Conservation (phyloP, 1,140 invertebrate genomes). For the Trichonephila clavipes region DNA sequence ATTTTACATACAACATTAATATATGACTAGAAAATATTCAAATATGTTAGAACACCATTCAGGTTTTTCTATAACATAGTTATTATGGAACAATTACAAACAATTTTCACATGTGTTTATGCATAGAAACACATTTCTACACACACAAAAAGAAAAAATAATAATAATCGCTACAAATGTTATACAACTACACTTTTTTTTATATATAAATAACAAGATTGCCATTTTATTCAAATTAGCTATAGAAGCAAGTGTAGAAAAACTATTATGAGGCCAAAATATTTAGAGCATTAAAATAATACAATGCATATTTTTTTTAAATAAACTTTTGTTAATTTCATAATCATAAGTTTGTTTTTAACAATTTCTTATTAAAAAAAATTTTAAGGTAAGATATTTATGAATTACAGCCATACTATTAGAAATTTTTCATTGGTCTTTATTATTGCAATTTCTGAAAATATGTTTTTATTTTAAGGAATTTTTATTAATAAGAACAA, state of each 20-base stretch:
- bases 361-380: too few relatives aligned
- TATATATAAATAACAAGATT: not conserved
- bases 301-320: too few relatives aligned
- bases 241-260: slow-evolving; percentile 2
- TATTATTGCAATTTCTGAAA: too few relatives aligned
- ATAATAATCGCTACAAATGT: not conserved
- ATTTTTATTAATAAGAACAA: too few relatives aligned
- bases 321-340: not conserved
- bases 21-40: slow-evolving; percentile 61
- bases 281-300: not conserved
- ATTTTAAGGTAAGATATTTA: too few relatives aligned
- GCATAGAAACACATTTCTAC: not conserved
- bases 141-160: not conserved
- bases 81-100: not conserved
- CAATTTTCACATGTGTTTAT: not conserved
- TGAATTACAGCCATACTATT: too few relatives aligned
- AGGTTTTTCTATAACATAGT: slow-evolving; percentile 4
- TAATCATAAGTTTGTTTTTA: too few relatives aligned
- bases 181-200: not conserved
- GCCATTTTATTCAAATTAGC: not conserved
- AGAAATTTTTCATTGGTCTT: too few relatives aligned
- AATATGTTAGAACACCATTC: slow-evolving; percentile 6
- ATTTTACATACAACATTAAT: slow-evolving; percentile 41
- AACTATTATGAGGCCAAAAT: not conserved
- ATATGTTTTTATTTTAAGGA: too few relatives aligned